phyloP scores from a whole-genome alignment of 2,113 vertebrate species.

The Cryptotis parvus region DNA sequence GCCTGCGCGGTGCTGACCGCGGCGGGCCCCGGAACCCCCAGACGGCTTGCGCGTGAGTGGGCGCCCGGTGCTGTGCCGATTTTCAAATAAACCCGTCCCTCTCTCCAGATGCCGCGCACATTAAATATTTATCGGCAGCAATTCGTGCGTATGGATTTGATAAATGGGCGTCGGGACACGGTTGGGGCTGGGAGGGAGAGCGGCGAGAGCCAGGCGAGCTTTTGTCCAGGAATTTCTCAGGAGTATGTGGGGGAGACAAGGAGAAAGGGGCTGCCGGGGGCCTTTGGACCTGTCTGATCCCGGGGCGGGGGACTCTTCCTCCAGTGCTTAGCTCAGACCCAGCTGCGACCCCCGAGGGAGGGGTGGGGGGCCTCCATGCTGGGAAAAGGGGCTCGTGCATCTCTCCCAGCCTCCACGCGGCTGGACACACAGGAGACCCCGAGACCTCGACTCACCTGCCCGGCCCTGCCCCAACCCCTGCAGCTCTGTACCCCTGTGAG shows the following conservation, averaged over 20 bases:
- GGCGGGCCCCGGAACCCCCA: constrained; percentile 82
- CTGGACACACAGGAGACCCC: too few species aligned
- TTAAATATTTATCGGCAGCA: constrained; percentile 88
- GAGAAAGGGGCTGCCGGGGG: background rate
- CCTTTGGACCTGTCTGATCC: background rate
- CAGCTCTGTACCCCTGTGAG: too few species aligned
- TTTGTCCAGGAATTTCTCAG: constrained; percentile 66
- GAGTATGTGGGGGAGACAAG: background rate
- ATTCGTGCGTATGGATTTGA: constrained; percentile 80
- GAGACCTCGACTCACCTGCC: too few species aligned
- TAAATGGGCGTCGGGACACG: constrained; percentile 70
- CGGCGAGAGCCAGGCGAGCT: accelerated
- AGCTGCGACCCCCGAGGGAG: background rate
- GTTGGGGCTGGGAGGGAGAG: background rate
- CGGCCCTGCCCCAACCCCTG: too few species aligned
- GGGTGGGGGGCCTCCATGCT: background rate
- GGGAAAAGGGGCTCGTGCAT: too few species aligned
- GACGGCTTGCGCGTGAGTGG: constrained; percentile 18
- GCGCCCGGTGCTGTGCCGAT: constrained; percentile 68
- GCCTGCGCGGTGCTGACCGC: constrained; percentile 84
- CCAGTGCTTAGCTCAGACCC: background rate
- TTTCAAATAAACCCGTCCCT: constrained; percentile 84
- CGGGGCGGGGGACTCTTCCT: background rate
- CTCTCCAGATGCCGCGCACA: constrained; percentile 76
- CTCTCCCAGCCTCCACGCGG: background rate